phyloP scores from a whole-genome alignment of 2,888 invertebrate genomes.

The Ellobium chinense region DNA sequence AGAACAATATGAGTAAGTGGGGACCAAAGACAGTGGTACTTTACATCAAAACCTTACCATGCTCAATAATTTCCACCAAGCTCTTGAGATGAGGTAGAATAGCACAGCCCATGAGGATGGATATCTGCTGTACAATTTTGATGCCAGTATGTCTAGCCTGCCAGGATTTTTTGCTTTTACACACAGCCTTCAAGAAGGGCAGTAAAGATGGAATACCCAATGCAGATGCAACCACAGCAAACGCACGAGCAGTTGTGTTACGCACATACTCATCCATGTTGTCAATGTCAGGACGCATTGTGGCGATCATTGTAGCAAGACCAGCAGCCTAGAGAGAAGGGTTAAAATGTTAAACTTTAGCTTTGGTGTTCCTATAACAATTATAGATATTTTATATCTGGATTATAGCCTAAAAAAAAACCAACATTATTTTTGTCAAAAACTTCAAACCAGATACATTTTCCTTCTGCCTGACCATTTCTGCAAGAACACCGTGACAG shows the following conservation, averaged over 20 bases:
- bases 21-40: background rate
- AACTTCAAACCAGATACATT: too few species aligned
- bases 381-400: too few species aligned
- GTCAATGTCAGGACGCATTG: constrained; percentile 99
- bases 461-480: too few species aligned
- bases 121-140: constrained; percentile 99
- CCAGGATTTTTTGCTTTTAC: constrained; percentile 99
- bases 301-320: constrained; percentile 99
- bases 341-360: background rate
- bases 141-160: constrained; percentile 98
- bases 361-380: too few species aligned
- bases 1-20: background rate
- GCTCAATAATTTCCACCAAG: constrained; percentile 99
- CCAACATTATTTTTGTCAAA: background rate
- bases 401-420: too few species aligned
- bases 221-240: constrained; percentile 99
- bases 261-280: constrained; percentile 99
- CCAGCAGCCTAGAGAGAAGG: constrained; percentile 88
- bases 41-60: too few species aligned
- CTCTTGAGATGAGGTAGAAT: constrained; percentile 98
- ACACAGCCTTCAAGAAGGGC: constrained; percentile 99
- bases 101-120: constrained; percentile 99
- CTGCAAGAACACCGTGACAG: too few species aligned
- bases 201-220: constrained; percentile 97
- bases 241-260: constrained; percentile 99